Evolutionary conservation across 2,888 invertebrate genomes (phyloP), one percentile per base, ranked within the genome.

Genomic region (Ornithoptera priamus): DNA sequence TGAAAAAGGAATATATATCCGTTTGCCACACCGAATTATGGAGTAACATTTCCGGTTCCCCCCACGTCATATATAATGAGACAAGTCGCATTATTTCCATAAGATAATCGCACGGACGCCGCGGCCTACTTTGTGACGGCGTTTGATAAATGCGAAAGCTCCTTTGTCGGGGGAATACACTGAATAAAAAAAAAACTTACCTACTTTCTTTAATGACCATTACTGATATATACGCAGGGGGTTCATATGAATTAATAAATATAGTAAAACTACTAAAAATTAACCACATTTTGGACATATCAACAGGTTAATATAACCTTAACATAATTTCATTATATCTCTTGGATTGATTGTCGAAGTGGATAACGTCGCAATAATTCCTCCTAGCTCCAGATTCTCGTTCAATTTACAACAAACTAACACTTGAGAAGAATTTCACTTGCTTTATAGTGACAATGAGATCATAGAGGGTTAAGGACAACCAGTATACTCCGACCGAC

Each of bases 111-210:
- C 22, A 61, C 36, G 68, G 39, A 42, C 68, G 59, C 57, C 5
- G 30, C 53, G 68, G 60, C 68, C 68, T 60, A 69, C 60, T 65
- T 65, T 62, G 61, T 69, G 68, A 69, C 68, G 64, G 64, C 60
- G 50, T 64, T 61, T 69, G 68, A 69, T 69, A 69, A 69, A 69
- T 69, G 68, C 56, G 68, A n/a, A 17, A 39, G 61, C 39, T 60
- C 36, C 60, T 53, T 30, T 50, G 18, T 15, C 24, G 60, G 22
- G 59, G 42, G 20, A 65, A 60, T 64, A 68, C 39, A 58, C 53
- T n/a, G n/a, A 17, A 53, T 6, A 53, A 53, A 53, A 65, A 56
- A 59, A 57, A 60, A 39, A 3, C 53, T 69, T 69, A 39, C 42
- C 56, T n/a, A 56, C 39, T 69, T 61, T 65, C 60, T 36, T 15